Evolutionary conservation across 2,888 invertebrate genomes (phyloP).

Genomic region (Drosophila cyrtoloma): DNA sequence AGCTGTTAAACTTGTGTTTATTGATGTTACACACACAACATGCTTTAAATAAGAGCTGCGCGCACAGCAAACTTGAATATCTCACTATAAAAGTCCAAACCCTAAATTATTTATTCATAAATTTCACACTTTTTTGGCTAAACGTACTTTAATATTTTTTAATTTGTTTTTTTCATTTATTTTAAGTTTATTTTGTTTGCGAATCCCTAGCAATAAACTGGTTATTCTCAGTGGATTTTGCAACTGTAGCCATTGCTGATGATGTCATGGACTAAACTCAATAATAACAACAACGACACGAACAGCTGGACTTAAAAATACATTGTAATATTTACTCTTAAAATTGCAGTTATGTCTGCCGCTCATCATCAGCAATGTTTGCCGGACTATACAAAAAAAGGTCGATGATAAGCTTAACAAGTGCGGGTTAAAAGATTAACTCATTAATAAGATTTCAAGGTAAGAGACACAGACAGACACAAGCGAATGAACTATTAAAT

Average conservation of each 20-base stretch:
- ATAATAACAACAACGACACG: conserved; percentile 39
- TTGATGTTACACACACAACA: conserved; percentile 20
- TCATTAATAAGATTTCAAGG: conserved; percentile 71
- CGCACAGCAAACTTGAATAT: background rate
- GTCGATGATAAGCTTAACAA: conserved; percentile 51
- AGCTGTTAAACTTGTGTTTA: conserved; percentile 62
- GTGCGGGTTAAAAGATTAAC: conserved; percentile 71
- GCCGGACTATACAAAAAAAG: conserved; percentile 14
- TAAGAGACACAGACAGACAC: conserved; percentile 41
- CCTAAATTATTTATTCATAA: background rate
- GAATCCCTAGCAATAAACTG: conserved; percentile 59
- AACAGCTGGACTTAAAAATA: conserved; percentile 59
- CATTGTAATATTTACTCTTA: conserved; percentile 1
- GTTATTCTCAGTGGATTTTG: conserved; percentile 40
- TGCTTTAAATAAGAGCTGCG: background rate
- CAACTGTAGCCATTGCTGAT: conserved; percentile 44
- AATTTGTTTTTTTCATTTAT: background rate
- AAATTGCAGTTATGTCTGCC: conserved; percentile 11
- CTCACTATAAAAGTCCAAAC: background rate
- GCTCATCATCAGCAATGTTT: conserved; percentile 24
- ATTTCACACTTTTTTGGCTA: background rate
- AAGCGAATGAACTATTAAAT: conserved; percentile 33
- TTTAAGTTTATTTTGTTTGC: conserved; percentile 1
- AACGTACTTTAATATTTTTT: background rate
- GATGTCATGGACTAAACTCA: conserved; percentile 66